Base-by-base conservation (phyloP, 2,888 invertebrate species). In the Nomada fabriciana region DNA sequence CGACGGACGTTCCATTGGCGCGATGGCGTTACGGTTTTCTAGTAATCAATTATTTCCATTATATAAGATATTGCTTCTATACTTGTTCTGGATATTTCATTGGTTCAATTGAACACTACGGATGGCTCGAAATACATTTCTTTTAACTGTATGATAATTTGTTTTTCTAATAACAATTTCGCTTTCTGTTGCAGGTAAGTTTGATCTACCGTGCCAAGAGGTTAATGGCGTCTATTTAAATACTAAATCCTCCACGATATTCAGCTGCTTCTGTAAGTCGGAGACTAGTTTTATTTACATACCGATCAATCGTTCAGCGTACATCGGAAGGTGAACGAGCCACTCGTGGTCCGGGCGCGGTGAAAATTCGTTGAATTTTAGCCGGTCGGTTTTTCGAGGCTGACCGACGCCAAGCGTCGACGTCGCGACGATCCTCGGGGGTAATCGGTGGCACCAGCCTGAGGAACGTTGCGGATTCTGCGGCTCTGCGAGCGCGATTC, bases 381-480 rank as follows among this genome's bases (percentile, higher is more conserved):
- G 68, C 63, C 11, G 50, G 63, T 20, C 52, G 68, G 72, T 68
- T 81, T 71, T 76, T 76, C 68, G 71, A 25, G 50, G 71, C 53
- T 78, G 68, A 73, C 72, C 80, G 80, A 64, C 57, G 70, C 53
- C 63, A 63, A 60, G 43, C 67, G 75, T 72, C 74, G 76, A 67
- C 74, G 84, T 83, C 72, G 74, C 81, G 65, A 72, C 73, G 68
- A 82, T 79, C 50, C 82, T 77, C 74, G 42, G 36, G 82, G 72
- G 82, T 77, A 74, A 76, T 77, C 77, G 69, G 23, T 13, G 71
- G 68, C 55, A 74, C 71, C 80, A 75, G 71, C 65, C 73, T 59
- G 85, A 85, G 82, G 78, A 88, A 84, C 89, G 86, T 87, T 90
- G 86, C 90, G 91, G 91, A 91, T 92, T 90, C 91, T 91, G 91